Percentiles rank a stretch among this genome's conserved stretches.
These are phyloP conservation scores for Manis crassicaudata DNA, from an alignment of 2,797 vertebrate genomes.

Conservation along the genomic window DNA sequence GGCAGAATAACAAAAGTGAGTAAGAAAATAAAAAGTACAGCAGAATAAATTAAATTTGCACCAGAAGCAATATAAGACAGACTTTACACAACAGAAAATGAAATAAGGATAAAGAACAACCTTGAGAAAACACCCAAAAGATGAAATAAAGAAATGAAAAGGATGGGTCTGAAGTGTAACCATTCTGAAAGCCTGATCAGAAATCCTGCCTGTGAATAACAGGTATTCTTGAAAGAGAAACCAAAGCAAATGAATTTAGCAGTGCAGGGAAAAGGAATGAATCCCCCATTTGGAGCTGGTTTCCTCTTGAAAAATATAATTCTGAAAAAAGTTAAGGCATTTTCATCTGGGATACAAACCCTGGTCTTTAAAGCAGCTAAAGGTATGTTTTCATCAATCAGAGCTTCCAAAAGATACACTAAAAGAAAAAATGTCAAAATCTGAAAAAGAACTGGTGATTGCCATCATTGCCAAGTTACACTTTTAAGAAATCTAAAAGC, in stretches of 20 bases:
- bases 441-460: not conserved
- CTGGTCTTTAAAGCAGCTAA: not conserved
- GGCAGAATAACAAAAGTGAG: not conserved
- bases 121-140: not conserved
- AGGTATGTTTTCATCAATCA: not conserved
- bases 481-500: not conserved
- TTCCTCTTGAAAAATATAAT: not conserved
- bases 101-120: not conserved
- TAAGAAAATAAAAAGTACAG: not conserved
- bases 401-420: not conserved
- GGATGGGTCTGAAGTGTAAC: not conserved
- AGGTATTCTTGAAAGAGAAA: not conserved
- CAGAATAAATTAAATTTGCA: not conserved
- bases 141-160: not conserved
- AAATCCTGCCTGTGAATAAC: not conserved
- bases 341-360: not conserved
- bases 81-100: not conserved
- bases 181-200: not conserved
- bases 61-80: not conserved
- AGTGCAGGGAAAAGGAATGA: not conserved
- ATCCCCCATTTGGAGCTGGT: not conserved
- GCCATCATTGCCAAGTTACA: not conserved
- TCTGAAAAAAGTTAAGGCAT: not conserved
- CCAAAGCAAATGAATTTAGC: not conserved
- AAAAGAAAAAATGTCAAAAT: conserved; percentile 34